Percentiles rank a stretch among this genome's conserved stretches.
Conservation (phyloP, 2,113 vertebrate genomes). For the Ptilorrhoa leucosticta region DNA sequence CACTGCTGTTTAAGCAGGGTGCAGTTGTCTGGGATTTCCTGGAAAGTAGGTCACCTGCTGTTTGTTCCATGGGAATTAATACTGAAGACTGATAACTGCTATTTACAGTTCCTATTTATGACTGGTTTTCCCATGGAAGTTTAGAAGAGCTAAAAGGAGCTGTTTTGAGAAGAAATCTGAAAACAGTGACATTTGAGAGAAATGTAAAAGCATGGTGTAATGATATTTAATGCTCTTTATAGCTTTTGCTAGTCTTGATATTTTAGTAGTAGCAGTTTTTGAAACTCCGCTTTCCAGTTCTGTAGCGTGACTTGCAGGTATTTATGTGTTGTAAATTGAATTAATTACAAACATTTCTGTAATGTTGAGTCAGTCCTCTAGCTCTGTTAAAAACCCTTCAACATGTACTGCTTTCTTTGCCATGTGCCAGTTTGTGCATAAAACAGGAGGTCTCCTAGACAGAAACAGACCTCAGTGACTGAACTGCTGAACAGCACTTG, state of each 20-base stretch:
- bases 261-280: background rate
- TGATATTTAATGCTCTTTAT: background rate
- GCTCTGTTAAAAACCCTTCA: background rate
- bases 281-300: background rate
- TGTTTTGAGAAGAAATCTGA: background rate
- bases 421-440: background rate
- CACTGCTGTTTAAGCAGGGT: background rate
- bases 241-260: background rate
- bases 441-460: background rate
- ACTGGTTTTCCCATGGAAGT: background rate
- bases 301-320: background rate
- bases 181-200: background rate
- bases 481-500: background rate
- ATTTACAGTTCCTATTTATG: background rate
- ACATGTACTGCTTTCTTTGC: background rate
- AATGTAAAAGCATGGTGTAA: background rate
- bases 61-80: slow-evolving; percentile 48
- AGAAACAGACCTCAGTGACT: background rate
- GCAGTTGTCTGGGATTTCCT: slow-evolving; percentile 28
- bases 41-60: slow-evolving; percentile 67
- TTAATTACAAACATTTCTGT: background rate
- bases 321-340: background rate
- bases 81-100: background rate
- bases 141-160: background rate
- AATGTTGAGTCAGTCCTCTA: background rate